A percentile compares a stretch with the other conserved stretches of the same genome.
Evolutionary conservation across 2,888 invertebrate species (phyloP).

Genomic region (Sericinus montela): DNA sequence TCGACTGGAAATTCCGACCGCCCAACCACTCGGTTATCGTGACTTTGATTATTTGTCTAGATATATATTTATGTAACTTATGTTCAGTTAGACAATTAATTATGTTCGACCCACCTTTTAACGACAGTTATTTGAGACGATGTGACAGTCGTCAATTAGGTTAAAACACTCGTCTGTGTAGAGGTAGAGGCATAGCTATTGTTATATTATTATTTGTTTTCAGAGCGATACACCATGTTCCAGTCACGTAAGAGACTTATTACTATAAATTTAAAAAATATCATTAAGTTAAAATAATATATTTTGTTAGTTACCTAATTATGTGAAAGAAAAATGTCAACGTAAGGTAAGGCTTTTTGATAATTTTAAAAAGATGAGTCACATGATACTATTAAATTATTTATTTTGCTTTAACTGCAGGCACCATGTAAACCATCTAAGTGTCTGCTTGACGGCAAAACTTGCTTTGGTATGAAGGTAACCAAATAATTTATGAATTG

Average conservation of each 20-base stretch:
- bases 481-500: background rate
- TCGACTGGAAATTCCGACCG: too few relatives aligned
- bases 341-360: background rate
- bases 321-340: background rate
- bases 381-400: background rate
- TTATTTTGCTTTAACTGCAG: background rate
- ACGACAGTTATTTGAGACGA: too few relatives aligned
- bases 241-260: constrained; percentile 1
- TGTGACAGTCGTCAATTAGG: too few relatives aligned
- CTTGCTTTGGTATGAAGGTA: constrained; percentile 15
- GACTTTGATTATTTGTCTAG: too few relatives aligned
- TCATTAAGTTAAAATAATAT: background rate
- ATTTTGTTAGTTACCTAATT: background rate
- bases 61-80: too few relatives aligned
- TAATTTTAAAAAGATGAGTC: background rate
- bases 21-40: too few relatives aligned
- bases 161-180: too few relatives aligned
- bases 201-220: background rate
- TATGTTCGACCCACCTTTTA: too few relatives aligned
- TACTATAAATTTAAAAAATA: background rate
- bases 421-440: constrained; percentile 5
- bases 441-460: constrained; percentile 4
- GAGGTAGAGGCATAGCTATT: too few relatives aligned
- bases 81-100: too few relatives aligned
- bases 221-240: background rate